phyloP scores from a whole-genome alignment of 2,797 vertebrate genomes.

The Margarornis squamiger region DNA sequence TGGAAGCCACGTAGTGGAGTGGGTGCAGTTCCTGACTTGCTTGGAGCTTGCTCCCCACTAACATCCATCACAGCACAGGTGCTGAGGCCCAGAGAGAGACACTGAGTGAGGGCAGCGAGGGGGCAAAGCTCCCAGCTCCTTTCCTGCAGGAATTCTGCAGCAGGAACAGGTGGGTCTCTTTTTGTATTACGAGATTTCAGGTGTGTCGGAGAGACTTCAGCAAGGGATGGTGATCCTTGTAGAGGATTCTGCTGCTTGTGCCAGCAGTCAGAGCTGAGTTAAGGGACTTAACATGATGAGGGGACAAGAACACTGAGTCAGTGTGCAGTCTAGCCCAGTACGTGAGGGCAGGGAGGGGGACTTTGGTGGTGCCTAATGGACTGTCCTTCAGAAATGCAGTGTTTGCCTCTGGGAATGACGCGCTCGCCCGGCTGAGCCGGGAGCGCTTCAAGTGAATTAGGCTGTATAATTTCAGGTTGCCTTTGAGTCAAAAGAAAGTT shows the following conservation, averaged over 20 bases:
- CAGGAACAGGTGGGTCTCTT: neutral
- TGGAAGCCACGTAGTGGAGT: neutral
- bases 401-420: neutral
- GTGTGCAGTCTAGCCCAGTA: neutral
- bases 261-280: neutral
- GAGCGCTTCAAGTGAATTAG: conserved; percentile 54
- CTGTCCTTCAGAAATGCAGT: neutral
- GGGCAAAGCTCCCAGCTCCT: neutral
- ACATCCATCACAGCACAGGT: fast-evolving
- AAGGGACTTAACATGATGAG: neutral
- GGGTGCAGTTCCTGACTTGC: fast-evolving
- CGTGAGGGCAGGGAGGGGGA: neutral
- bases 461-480: conserved; percentile 53
- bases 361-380: conserved; percentile 4
- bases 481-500: conserved; percentile 35
- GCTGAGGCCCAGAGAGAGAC: neutral
- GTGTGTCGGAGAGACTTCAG: neutral
- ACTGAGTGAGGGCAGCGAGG: neutral
- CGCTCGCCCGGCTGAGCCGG: neutral
- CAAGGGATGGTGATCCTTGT: neutral
- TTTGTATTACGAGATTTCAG: neutral
- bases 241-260: neutral
- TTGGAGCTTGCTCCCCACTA: fast-evolving
- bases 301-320: neutral
- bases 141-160: neutral